Evolutionary conservation across 2,113 vertebrate genomes (phyloP).

Genomic region (Sylvietta virens): DNA sequence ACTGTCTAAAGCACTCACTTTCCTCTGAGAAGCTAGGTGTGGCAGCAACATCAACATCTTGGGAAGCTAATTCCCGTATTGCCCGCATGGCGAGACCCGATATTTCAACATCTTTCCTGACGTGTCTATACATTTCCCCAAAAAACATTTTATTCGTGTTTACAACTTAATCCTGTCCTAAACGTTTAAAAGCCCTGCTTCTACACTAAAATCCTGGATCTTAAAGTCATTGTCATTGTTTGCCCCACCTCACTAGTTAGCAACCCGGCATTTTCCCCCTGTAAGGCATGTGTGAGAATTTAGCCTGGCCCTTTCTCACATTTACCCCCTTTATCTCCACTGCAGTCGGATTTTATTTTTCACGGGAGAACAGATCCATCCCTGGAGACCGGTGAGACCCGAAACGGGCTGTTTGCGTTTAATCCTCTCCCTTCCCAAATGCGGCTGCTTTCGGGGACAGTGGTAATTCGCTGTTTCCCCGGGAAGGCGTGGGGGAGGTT

Average conservation of each 20-base stretch:
- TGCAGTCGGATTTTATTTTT: background rate
- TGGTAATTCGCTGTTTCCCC: background rate
- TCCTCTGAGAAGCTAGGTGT: background rate
- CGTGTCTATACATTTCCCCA: rapidly evolving
- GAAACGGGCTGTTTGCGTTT: rapidly evolving
- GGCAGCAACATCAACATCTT: background rate
- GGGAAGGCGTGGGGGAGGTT: rapidly evolving
- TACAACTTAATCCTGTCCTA: background rate
- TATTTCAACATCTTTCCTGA: background rate
- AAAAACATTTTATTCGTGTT: background rate
- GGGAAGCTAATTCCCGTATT: background rate
- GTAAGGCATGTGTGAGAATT: background rate
- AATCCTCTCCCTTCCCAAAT: background rate
- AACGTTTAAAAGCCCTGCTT: background rate
- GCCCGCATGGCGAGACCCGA: background rate
- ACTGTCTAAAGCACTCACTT: background rate
- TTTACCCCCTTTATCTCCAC: background rate
- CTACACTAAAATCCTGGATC: background rate
- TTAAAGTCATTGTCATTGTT: background rate
- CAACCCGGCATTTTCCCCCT: background rate
- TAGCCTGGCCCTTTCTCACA: background rate
- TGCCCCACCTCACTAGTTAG: background rate
- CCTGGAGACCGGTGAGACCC: background rate
- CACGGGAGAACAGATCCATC: background rate
- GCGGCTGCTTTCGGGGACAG: too few species aligned